Conservation (phyloP, 2,797 vertebrate species). For the Peromyscus eremicus region DNA sequence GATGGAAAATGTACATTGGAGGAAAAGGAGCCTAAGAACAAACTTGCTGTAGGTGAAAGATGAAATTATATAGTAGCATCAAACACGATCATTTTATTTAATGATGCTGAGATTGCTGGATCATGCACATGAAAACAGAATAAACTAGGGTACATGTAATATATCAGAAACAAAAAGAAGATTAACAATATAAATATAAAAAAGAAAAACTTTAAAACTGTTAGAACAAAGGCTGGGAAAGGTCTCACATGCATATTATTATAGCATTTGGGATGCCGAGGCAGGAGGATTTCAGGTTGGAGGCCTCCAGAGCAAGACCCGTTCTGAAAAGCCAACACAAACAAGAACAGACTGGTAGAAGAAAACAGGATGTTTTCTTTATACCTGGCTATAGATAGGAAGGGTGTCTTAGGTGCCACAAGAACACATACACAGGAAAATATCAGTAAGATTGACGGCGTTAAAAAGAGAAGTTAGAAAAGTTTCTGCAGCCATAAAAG, state of each 20-base stretch:
- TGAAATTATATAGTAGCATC: constrained; percentile 12
- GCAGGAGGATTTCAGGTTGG: not conserved
- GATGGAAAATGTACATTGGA: not conserved
- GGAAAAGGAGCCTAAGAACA: constrained; percentile 37
- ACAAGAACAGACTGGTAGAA: constrained; percentile 24
- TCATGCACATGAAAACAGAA: constrained; percentile 42
- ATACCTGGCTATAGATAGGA: not conserved
- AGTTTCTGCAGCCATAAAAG: constrained; percentile 43
- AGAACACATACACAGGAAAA: constrained; percentile 49
- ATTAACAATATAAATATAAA: constrained; percentile 31
- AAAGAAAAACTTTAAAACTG: constrained; percentile 51
- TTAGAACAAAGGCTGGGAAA: not conserved
- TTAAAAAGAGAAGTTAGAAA: constrained; percentile 68
- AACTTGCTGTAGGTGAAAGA: constrained; percentile 40
- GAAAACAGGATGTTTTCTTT: constrained; percentile 34
- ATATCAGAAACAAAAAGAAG: constrained; percentile 30
- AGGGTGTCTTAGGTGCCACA: constrained; percentile 42
- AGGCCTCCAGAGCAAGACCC: not conserved
- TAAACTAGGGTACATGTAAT: constrained; percentile 29
- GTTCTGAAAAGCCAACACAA: not conserved
- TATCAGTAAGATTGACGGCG: not conserved
- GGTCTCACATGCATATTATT: no score
- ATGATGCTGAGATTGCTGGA: constrained; percentile 15
- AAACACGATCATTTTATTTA: constrained; percentile 58
- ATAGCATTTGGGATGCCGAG: not conserved